Evolutionary conservation across 2,888 invertebrate genomes (phyloP).

Genomic region (Synanthedon andrenaeformis): DNA sequence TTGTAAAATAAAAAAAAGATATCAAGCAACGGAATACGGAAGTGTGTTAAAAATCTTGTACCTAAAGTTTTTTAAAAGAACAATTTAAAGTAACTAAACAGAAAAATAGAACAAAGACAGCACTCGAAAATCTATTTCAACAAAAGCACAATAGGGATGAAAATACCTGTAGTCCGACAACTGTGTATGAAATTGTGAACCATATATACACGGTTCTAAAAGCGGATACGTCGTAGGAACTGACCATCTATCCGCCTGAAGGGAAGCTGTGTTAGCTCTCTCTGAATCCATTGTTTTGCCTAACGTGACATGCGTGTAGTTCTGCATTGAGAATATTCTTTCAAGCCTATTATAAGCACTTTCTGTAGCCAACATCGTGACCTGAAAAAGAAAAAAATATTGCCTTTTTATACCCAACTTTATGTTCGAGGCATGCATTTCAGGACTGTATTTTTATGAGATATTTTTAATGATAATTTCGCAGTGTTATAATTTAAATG

Average conservation of each 20-base stretch:
- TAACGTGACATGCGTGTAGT: background rate
- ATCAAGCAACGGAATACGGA: no score
- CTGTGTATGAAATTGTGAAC: background rate
- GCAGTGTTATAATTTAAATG: no score
- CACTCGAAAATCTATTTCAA: background rate
- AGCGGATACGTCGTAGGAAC: constrained; percentile 5
- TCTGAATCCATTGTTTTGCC: background rate
- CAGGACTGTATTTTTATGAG: no score
- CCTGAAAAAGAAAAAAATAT: background rate
- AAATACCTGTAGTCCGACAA: background rate
- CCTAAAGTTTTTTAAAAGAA: no score
- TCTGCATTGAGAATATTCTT: background rate
- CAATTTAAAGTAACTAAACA: no score
- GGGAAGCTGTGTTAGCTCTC: constrained; percentile 6
- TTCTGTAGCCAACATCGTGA: background rate
- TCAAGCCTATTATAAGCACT: background rate
- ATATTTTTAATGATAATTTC: no score
- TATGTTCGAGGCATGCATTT: no score
- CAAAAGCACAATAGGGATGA: background rate
- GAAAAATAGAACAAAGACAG: no score
- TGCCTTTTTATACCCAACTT: no score
- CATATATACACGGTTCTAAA: background rate
- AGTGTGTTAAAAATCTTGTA: no score
- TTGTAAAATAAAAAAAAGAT: no score
- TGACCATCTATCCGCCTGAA: constrained; percentile 8